Percentiles rank a stretch among this genome's conserved stretches.
Conservation (phyloP, 2,888 invertebrate genomes). For the Phortica magna region DNA sequence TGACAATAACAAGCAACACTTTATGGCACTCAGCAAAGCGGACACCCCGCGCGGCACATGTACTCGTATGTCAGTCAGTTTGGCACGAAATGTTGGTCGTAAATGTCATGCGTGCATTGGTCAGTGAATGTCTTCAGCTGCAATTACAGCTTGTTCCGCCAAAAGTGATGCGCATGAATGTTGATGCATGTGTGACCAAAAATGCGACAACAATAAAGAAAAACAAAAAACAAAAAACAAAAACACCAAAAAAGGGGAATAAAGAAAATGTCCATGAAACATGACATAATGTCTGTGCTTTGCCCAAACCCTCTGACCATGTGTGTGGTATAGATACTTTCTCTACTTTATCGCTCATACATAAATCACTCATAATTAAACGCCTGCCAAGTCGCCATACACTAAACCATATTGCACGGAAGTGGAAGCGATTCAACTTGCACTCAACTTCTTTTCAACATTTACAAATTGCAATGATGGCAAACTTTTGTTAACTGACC, state of each 20-base stretch:
- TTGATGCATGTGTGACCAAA: constrained; percentile 63
- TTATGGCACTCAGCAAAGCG: background rate
- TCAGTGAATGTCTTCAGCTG: constrained; percentile 73
- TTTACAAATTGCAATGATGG: constrained; percentile 42
- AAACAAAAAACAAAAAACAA: background rate
- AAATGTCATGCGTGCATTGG: constrained; percentile 69
- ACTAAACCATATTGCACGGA: background rate
- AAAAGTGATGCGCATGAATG: constrained; percentile 68
- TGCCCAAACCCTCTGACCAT: background rate
- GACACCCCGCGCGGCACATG: too few species aligned
- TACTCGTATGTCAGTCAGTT: constrained; percentile 30
- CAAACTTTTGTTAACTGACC: constrained; percentile 1
- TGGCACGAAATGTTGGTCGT: constrained; percentile 67
- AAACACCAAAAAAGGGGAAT: background rate
- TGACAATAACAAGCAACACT: background rate
- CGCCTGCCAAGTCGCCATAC: constrained; percentile 33
- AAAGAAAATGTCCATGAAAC: background rate
- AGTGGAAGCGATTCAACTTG: background rate
- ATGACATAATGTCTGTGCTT: background rate
- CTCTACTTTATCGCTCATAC: constrained; percentile 36
- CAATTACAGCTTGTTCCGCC: constrained; percentile 67
- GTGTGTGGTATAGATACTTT: constrained; percentile 17
- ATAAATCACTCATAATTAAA: constrained; percentile 66
- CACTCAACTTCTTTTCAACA: constrained; percentile 18
- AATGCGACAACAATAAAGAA: constrained; percentile 3